Conservation (phyloP, 2,113 vertebrate genomes). For the Alectura lathami region DNA sequence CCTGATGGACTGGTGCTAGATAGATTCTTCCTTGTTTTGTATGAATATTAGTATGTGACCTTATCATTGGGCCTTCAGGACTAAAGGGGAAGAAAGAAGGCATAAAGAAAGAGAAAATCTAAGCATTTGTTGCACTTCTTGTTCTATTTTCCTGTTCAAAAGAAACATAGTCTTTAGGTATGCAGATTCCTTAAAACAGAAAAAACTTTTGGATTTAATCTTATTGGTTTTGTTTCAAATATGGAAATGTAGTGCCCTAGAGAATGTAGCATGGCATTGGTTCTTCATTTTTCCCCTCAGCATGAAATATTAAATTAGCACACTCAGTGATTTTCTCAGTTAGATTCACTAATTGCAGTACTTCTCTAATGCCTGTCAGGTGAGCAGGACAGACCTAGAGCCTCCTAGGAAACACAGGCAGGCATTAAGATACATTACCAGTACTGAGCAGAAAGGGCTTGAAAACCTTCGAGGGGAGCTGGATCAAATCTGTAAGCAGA, state of each 20-base stretch:
- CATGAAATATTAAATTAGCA: not conserved
- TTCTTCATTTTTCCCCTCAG: not conserved
- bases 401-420: not conserved
- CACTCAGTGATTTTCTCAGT: not conserved
- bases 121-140: not conserved
- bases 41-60: not conserved
- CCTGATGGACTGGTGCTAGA: not conserved
- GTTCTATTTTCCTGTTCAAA: not conserved
- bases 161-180: not conserved
- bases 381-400: not conserved
- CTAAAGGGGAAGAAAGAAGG: not conserved
- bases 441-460: not conserved
- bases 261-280: not conserved
- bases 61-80: not conserved
- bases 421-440: not conserved
- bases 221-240: not conserved
- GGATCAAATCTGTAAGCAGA: not conserved
- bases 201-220: not conserved
- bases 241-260: not conserved
- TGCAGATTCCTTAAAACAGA: not conserved
- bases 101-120: not conserved
- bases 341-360: not conserved
- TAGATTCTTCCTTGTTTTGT: not conserved
- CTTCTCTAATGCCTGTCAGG: not conserved
- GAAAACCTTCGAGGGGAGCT: not conserved